Evolutionary conservation across 1,140 invertebrate species (phyloP).

Genomic region (Apis florea): DNA sequence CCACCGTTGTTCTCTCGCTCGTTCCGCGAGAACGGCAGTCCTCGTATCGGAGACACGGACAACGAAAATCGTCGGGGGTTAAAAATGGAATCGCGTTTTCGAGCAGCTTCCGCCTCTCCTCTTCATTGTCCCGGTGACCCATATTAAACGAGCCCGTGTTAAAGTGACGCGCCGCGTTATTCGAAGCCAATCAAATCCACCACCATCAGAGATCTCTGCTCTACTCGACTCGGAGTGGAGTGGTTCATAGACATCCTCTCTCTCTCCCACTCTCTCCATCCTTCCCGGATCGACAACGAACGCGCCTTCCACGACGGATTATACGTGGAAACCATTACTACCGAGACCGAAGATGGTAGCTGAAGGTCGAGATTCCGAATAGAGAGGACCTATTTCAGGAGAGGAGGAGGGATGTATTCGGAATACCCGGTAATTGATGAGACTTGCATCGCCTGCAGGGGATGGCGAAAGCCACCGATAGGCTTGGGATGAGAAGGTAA

Average conservation of each 20-base stretch:
- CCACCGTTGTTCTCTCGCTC: neutral
- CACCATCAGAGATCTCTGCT: neutral
- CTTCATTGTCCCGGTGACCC: conserved; percentile 29
- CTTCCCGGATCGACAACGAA: neutral
- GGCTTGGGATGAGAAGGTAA: neutral
- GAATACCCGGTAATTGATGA: conserved; percentile 55
- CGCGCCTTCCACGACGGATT: neutral
- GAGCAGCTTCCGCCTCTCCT: neutral
- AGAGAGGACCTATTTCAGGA: conserved; percentile 14
- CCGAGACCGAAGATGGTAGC: no score
- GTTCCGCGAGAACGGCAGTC: neutral
- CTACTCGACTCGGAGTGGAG: conserved; percentile 16
- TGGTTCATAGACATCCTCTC: conserved; percentile 2
- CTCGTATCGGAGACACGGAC: neutral
- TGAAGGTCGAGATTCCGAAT: conserved; percentile 17
- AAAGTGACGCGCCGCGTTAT: conserved; percentile 18
- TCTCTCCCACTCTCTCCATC: neutral
- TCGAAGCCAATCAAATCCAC: conserved; percentile 22
- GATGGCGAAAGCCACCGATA: neutral
- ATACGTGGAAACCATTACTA: no score
- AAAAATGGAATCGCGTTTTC: neutral
- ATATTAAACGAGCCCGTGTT: conserved; percentile 16
- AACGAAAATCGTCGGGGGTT: neutral
- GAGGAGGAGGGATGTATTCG: conserved; percentile 10
- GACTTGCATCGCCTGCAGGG: conserved; percentile 29